Evolutionary conservation across 2,113 vertebrate genomes (phyloP), one percentile per base, ranked within the genome.

Genomic region (Macquaria ambigua): DNA sequence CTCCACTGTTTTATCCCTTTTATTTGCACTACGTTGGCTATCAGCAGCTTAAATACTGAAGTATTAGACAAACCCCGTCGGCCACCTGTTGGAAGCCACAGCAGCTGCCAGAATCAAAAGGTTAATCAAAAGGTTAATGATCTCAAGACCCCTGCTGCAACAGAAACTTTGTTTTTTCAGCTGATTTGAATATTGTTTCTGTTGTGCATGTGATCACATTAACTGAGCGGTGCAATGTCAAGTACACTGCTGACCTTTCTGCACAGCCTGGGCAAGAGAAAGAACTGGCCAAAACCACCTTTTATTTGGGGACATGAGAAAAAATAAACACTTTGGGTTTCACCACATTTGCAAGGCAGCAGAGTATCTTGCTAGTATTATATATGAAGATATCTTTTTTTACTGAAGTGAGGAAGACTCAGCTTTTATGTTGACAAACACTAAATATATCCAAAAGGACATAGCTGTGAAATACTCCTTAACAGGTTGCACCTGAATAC

Each of bases 51-150:
- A 63, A 68, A 87, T 14, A 52, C 48, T n/a, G 2, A 62, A 58
- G 43, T 61, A 73, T 84, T 37, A 39, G 28, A 72, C 41, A 53
- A 71, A 59, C 28, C 50, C 53, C 41, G 31, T 73, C 64, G 66
- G 59, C 85, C 66, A 75, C 63, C 61, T 87, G 83, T 71, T 80
- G 34, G 31, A 83, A 56, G 72, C 50, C 82, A 74, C 67, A 84
- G 77, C 71, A 85, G 77, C 77, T 83, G 73, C 66, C 75, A 81
- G 70, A 86, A 74, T 79, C 79, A 80, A 92, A 93, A 90, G 83
- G 89, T 90, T 88, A 90, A 87, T 86, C 73, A 48, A 90, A 92
- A 92, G 89, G 85, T 87, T 87, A 91, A 92, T 85, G 69, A 86
- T 74, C 73, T 83, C 75, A 84, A 56, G 68, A 83, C 48, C 68